Conservation (phyloP, 2,113 vertebrate genomes). For the Crotalus tigris region DNA sequence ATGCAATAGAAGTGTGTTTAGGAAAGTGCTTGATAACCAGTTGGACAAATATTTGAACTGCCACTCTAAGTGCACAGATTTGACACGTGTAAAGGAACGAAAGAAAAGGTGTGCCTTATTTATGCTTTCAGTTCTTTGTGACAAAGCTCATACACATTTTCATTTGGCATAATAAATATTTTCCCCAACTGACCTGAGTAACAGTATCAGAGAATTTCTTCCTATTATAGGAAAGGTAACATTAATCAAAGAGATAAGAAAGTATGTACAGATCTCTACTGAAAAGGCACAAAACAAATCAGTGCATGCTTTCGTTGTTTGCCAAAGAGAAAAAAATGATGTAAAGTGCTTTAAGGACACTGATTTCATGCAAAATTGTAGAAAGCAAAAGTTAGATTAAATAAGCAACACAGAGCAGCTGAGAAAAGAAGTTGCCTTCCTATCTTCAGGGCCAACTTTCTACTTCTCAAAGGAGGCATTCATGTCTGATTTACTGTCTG, state of each 20-base stretch:
- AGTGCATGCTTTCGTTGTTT: conserved; percentile 45
- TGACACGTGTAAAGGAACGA: background rate
- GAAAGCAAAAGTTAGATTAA: background rate
- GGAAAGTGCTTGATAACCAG: conserved; percentile 23
- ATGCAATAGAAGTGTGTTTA: background rate
- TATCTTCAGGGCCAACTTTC: background rate
- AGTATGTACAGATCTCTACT: conserved; percentile 33
- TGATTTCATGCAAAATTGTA: conserved; percentile 30
- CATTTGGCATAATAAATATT: conserved; percentile 49
- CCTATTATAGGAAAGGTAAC: conserved; percentile 49
- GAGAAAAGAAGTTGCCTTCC: background rate
- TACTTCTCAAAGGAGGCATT: background rate
- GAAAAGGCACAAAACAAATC: conserved; percentile 59
- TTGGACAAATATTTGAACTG: conserved; percentile 50
- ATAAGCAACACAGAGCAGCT: background rate
- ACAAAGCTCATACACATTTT: conserved; percentile 46
- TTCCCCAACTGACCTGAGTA: conserved; percentile 4
- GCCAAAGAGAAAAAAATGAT: conserved; percentile 45
- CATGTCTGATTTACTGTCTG: background rate
- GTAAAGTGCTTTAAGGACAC: conserved; percentile 22
- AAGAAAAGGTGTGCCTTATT: conserved; percentile 54
- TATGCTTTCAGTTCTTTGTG: conserved; percentile 47
- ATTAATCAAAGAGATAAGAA: conserved; percentile 51
- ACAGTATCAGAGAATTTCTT: conserved; percentile 51
- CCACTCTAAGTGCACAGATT: conserved; percentile 45